phyloP scores from a whole-genome alignment of 2,888 invertebrate species.

The Apamea crenata region DNA sequence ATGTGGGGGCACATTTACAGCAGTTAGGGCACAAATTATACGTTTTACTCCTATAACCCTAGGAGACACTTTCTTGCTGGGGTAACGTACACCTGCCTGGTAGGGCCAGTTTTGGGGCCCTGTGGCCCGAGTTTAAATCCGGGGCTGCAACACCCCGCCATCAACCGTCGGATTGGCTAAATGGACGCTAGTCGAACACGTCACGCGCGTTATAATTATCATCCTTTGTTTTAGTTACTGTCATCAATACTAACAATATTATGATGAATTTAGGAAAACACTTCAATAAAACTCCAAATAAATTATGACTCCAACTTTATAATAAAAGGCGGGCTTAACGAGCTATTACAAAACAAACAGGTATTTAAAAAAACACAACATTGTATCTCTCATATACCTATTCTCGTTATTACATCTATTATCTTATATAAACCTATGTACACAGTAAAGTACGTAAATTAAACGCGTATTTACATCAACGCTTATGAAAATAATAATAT shows the following conservation, averaged over 20 bases:
- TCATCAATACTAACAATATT: neutral
- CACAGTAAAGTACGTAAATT: constrained; percentile 61
- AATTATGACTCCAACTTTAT: constrained; percentile 58
- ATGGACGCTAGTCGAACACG: neutral
- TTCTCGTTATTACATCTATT: constrained; percentile 48
- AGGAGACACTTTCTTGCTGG: no score
- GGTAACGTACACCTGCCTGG: no score
- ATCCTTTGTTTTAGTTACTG: neutral
- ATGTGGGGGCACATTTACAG: no score
- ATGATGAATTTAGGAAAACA: neutral
- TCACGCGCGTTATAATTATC: neutral
- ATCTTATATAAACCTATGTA: constrained; percentile 58
- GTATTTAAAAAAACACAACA: constrained; percentile 58
- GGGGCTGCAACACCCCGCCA: no score
- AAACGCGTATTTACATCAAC: constrained; percentile 68
- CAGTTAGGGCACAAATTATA: no score
- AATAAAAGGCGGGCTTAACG: constrained; percentile 71
- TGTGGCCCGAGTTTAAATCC: no score
- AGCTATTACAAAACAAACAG: constrained; percentile 60
- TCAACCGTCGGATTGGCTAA: no score
- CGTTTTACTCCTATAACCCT: no score
- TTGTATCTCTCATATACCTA: constrained; percentile 35
- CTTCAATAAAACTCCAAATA: constrained; percentile 54
- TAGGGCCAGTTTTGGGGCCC: no score
- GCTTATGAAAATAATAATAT: constrained; percentile 35